A percentile compares a stretch with the other conserved stretches of the same genome.
Evolutionary conservation across 2,888 invertebrate genomes (phyloP).

Genomic region (Polyploca ridens): DNA sequence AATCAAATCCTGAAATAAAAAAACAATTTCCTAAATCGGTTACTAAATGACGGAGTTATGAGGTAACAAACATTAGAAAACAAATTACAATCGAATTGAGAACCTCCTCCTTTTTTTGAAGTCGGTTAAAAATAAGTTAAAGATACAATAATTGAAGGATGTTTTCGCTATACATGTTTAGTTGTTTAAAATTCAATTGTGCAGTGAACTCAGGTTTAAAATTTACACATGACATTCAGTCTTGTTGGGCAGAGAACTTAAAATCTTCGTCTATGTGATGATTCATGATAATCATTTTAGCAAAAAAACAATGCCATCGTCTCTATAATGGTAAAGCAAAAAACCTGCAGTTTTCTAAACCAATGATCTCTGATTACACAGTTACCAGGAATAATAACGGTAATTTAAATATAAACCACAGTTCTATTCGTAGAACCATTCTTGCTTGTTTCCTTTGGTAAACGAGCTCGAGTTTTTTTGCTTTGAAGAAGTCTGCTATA

Average conservation of each 20-base stretch:
- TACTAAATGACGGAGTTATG: too few species aligned
- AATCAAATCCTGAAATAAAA: too few species aligned
- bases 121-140: too few species aligned
- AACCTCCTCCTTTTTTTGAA: too few species aligned
- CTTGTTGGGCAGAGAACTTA: too few species aligned
- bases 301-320: slow-evolving; percentile 24
- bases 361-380: slow-evolving; percentile 51
- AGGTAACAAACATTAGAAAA: too few species aligned
- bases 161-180: too few species aligned
- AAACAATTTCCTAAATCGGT: too few species aligned
- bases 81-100: too few species aligned
- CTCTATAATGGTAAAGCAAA: slow-evolving; percentile 39
- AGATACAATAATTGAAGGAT: background rate
- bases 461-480: slow-evolving; percentile 43
- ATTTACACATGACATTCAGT: too few species aligned
- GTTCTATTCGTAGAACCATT: slow-evolving; percentile 59
- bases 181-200: too few species aligned
- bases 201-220: too few species aligned
- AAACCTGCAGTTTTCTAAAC: slow-evolving; percentile 43
- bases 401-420: slow-evolving; percentile 62
- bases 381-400: slow-evolving; percentile 63
- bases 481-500: slow-evolving; percentile 28
- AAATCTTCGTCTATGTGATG: background rate
- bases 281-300: slow-evolving; percentile 16
- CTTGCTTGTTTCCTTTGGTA: slow-evolving; percentile 56